phyloP scores from a whole-genome alignment of 2,797 vertebrate genomes.

The Emys orbicularis region DNA sequence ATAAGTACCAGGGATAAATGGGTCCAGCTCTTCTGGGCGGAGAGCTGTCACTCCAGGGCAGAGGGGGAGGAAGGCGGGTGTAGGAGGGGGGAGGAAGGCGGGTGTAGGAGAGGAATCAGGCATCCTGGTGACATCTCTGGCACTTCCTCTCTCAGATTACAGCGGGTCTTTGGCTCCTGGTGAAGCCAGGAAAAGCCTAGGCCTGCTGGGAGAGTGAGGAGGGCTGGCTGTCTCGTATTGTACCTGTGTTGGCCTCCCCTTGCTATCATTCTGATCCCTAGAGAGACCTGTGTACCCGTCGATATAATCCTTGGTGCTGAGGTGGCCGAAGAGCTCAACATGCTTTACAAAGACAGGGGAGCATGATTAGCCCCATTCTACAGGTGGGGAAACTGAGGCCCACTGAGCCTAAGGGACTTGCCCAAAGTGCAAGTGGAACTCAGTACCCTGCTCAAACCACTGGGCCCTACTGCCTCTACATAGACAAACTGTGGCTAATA shows the following conservation, averaged over 20 bases:
- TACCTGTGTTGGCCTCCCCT: background rate
- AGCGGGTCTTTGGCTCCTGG: background rate
- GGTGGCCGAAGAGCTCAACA: background rate
- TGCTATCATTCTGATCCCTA: background rate
- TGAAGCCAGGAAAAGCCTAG: background rate
- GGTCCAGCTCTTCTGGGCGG: too few species aligned
- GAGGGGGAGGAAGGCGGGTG: background rate
- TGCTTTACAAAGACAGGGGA: background rate
- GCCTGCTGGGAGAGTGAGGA: background rate
- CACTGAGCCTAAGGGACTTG: background rate
- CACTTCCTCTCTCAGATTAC: background rate
- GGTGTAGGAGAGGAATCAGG: too few species aligned
- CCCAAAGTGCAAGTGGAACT: background rate
- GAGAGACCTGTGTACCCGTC: background rate
- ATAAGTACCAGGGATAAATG: too few species aligned
- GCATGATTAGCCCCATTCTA: background rate
- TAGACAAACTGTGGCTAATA: background rate
- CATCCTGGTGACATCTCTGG: background rate
- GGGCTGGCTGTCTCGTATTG: background rate
- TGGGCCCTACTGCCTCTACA: background rate
- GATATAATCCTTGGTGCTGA: background rate
- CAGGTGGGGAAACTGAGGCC: background rate
- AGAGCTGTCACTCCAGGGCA: background rate
- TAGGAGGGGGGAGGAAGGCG: background rate
- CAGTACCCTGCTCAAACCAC: background rate